Base-by-base conservation (phyloP, 2,113 vertebrate genomes). In the Lates calcarifer region DNA sequence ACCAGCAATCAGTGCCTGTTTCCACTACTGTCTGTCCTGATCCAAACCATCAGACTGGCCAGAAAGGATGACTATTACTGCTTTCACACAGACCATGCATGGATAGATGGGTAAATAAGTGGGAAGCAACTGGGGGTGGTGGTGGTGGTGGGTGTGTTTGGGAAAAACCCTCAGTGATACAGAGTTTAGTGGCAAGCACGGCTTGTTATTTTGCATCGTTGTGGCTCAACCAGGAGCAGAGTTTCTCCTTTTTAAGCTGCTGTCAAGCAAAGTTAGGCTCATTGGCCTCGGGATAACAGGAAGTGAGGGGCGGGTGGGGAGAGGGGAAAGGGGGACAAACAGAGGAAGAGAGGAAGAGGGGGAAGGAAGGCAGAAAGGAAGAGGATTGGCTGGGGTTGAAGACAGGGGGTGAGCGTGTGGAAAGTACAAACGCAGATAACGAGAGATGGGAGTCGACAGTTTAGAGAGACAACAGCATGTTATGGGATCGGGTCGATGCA, bases 241-340 rank as follows among this genome's bases (percentile, higher is more conserved):
- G 84, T 74, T 82, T 76, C 75, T 82, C 57, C 57, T 80, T 86
- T 80, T 74, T 74, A 86, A 79, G 79, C 82, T 68, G 66, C 86
- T 90, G 89, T 90, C 87, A 85, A 74, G 53, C 33, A 68, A 56
- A 47, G 86, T 88, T 87, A 90, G 74, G 56, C 82, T 93, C 82
- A 88, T 28, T 57, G 26, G 61, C 43, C 49, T 65, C 65, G 29
- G 75, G 43, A 82, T 73, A 83, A 83, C 83, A 86, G 77, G 74
- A 88, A 84, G 55, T 68, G 74, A 86, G 1, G 43, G 77, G 41
- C 1, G 43, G 77, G 41, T 20, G 26, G 65, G 41, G 56, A 61
- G 60, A 41, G 51, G 35, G 39, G 55, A 35, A 35, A 63, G 53
- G 64, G 31, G 55, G 39, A 70, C 67, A 67, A 79, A 71, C 45